A percentile compares a stretch with the other conserved stretches of the same genome.
Evolutionary conservation across 2,113 vertebrate genomes (phyloP).

Genomic region (Oceanodroma tethys): DNA sequence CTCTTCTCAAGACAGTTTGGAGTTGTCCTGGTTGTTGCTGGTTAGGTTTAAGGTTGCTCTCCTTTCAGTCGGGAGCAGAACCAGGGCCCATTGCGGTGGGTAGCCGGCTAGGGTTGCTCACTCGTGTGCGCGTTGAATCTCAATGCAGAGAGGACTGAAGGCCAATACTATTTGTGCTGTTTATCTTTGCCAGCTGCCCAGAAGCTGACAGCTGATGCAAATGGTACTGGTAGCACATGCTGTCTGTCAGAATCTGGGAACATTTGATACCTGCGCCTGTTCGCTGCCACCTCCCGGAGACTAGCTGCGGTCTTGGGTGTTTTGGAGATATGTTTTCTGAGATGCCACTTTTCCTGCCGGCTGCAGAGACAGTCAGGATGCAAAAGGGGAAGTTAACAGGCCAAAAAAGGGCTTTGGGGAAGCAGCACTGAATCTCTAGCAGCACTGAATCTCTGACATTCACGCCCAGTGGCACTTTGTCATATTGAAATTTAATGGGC

Average conservation of each 20-base stretch:
- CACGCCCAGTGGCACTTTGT: background rate
- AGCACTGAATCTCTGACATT: background rate
- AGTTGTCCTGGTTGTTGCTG: background rate
- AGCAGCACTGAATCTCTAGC: background rate
- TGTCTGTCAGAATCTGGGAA: background rate
- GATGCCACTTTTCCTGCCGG: background rate
- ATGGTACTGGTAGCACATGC: background rate
- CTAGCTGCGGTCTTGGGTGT: background rate
- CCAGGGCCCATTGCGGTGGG: background rate
- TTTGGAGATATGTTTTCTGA: background rate
- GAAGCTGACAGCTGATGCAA: background rate
- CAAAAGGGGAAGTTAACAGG: background rate
- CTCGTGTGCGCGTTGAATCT: accelerated
- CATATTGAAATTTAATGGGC: background rate
- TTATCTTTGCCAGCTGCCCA: background rate
- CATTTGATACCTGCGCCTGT: background rate
- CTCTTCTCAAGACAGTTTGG: background rate
- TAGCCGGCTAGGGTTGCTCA: accelerated
- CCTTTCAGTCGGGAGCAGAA: background rate
- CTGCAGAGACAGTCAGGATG: background rate
- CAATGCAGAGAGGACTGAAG: background rate
- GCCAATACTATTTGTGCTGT: background rate
- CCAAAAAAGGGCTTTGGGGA: background rate
- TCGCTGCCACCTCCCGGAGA: background rate
- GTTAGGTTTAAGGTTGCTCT: background rate